phyloP scores from a whole-genome alignment of 2,113 vertebrate genomes.

The Bombycilla garrulus region DNA sequence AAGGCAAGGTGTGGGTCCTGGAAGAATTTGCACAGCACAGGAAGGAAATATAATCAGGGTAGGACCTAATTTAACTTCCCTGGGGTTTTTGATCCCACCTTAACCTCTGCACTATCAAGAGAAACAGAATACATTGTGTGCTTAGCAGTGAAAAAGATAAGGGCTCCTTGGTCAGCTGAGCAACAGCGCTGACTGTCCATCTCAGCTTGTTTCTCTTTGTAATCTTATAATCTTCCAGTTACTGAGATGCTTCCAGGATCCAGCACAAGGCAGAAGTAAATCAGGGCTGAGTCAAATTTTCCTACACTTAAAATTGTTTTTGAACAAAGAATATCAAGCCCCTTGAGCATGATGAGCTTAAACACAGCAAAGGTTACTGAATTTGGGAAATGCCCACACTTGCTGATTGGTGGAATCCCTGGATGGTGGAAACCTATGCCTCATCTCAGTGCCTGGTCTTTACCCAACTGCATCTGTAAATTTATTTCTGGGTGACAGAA shows the following conservation, averaged over 20 bases:
- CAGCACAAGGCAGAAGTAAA: background rate
- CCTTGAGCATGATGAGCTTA: background rate
- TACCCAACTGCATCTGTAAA: background rate
- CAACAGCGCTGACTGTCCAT: background rate
- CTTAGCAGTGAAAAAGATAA: background rate
- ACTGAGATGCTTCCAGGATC: background rate
- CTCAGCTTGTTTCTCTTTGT: background rate
- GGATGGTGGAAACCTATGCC: background rate
- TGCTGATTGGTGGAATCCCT: background rate
- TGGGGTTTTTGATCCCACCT: background rate
- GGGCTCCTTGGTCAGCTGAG: background rate
- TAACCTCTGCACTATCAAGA: slow-evolving; percentile 22
- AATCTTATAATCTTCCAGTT: background rate
- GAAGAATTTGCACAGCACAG: slow-evolving; percentile 16
- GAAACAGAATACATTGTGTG: background rate
- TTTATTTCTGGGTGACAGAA: background rate
- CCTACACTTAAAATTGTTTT: background rate
- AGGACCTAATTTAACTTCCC: slow-evolving; percentile 21
- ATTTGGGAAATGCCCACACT: background rate
- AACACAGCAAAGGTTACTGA: background rate
- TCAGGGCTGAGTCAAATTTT: background rate
- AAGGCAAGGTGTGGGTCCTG: slow-evolving; percentile 29
- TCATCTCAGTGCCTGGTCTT: background rate
- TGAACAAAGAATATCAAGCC: background rate
- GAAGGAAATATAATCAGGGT: slow-evolving; percentile 53